Evolutionary conservation across 2,113 vertebrate genomes (phyloP).

Genomic region (Axis porcinus): DNA sequence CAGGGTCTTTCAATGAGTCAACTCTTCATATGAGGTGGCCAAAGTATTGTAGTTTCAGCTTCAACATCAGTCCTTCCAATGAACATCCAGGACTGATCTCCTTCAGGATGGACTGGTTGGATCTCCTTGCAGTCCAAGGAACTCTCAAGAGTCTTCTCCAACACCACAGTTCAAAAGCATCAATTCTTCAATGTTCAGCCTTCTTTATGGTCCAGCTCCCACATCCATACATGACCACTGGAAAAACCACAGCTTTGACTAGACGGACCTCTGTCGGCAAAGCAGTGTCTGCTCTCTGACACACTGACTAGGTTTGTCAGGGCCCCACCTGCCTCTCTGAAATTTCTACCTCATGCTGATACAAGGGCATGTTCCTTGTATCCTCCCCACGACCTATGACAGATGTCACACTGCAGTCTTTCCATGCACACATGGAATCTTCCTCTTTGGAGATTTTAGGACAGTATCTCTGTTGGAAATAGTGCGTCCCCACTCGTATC

Average conservation of each 20-base stretch:
- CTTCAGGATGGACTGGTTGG: not conserved
- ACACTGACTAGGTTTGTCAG: not conserved
- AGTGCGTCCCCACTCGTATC: not conserved
- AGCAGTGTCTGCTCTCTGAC: not conserved
- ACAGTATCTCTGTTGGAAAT: not conserved
- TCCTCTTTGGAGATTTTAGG: not conserved
- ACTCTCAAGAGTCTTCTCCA: not conserved
- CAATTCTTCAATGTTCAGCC: not conserved
- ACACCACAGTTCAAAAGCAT: not conserved
- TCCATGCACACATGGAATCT: not conserved
- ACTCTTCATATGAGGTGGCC: accelerated
- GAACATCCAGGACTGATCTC: not conserved
- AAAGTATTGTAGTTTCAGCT: not conserved
- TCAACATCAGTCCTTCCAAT: not conserved
- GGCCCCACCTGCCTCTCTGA: not conserved
- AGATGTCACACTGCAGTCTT: not conserved
- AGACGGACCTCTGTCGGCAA: not conserved
- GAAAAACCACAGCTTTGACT: not conserved
- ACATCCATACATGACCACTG: not conserved
- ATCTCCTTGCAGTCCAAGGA: not conserved
- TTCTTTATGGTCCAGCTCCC: not conserved
- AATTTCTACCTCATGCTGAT: not conserved
- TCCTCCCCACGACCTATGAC: not conserved
- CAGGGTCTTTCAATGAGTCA: not conserved
- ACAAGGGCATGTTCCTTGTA: not conserved